Base-by-base conservation (phyloP, 2,113 vertebrate species). In the Oceanodroma tethys region DNA sequence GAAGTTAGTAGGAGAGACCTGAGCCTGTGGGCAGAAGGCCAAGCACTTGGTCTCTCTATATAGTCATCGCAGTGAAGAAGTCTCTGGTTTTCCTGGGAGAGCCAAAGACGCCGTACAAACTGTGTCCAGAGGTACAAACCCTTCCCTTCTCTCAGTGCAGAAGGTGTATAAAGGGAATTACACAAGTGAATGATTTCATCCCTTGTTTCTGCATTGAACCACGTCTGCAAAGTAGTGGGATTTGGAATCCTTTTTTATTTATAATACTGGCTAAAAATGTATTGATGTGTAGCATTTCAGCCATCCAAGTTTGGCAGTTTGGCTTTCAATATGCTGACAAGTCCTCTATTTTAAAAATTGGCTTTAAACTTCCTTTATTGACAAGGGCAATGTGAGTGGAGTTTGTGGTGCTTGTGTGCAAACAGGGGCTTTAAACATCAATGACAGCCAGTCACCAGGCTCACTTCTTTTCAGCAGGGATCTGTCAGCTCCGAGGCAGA, bases 401-500 rank as follows among this genome's bases (percentile, higher is more conserved):
- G 19, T 74, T 68, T 58, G 53, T 68, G 45, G 11, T 58, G 58
- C 29, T 55, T 63, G 30, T 19, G 5, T 11, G 30, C 30, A 72
- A 43, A 20, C 20, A 21, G 23, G 22, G 34, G 11, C 38, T 76
- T 85, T 43, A 73, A 36, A 13, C 32, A 34, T 43, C 0, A 0
- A 20, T 16, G 38, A 23, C 1, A 6, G 7, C 66, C 8, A 4
- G 70, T 96, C 66, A 94, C 75, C 47, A 88, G 36, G 42, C 73
- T 72, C 40, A 10, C 73, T n/a, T 94, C 59, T 80, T 88, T 95
- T 82, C 98, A 95, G 97, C 98, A 99, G 98, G 99, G 98, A 10
- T 99, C 99, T 2, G 94, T 99, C 70, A 98, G 98, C 91, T 99
- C 99, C 0, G 99, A 99, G 95, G 84, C 98, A 2, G 99, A 99